Conservation (phyloP, 2,113 vertebrate genomes). For the Prochilodus magdalenae region DNA sequence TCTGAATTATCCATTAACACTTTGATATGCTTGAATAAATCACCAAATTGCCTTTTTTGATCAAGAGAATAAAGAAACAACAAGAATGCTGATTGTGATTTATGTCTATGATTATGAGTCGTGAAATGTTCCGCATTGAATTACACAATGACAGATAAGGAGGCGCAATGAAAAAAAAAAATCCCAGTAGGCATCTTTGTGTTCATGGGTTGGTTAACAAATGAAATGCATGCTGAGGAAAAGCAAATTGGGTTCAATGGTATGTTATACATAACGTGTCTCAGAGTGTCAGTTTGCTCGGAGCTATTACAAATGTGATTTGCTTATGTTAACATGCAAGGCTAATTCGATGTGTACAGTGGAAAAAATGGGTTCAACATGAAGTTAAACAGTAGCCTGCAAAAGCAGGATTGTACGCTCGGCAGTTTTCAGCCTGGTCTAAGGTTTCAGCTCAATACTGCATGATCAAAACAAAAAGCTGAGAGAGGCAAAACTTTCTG, state of each 20-base stretch:
- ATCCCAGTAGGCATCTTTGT: slow-evolving; percentile 12
- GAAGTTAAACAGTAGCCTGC: neutral
- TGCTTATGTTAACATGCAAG: neutral
- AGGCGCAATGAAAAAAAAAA: neutral
- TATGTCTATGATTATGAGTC: slow-evolving; percentile 37
- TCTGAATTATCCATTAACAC: slow-evolving; percentile 34
- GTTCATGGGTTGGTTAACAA: slow-evolving; percentile 40
- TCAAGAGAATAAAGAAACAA: slow-evolving; percentile 17
- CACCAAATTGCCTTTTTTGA: slow-evolving; percentile 44
- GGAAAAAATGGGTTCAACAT: neutral
- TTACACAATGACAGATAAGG: slow-evolving; percentile 49
- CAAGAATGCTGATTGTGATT: slow-evolving; percentile 42
- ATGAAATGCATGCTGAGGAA: neutral
- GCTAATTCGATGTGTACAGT: neutral
- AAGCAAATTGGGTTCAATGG: neutral
- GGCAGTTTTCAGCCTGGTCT: slow-evolving; percentile 12
- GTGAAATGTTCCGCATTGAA: slow-evolving; percentile 19
- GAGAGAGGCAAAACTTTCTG: neutral
- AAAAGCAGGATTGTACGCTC: neutral
- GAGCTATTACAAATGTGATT: neutral
- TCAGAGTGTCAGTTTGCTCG: neutral
- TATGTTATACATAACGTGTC: neutral
- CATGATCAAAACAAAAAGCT: slow-evolving; percentile 11
- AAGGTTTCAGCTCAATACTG: neutral
- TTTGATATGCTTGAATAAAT: slow-evolving; percentile 25